phyloP scores from a whole-genome alignment of 1,140 invertebrate species.

The Episyrphus balteatus region DNA sequence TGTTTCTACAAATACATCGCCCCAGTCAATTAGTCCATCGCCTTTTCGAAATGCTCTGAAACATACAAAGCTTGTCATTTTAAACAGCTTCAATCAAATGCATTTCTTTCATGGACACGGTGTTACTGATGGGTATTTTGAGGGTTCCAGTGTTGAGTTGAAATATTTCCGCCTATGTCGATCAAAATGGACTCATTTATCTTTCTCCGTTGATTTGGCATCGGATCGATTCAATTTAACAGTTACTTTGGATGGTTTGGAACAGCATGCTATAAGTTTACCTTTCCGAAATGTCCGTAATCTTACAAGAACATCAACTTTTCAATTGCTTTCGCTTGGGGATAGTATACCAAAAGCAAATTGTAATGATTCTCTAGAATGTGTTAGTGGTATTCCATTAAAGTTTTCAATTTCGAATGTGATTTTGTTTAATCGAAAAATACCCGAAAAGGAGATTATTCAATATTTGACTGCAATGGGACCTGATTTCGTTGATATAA shows the following conservation, averaged over 20 bases:
- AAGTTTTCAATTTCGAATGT: conserved; percentile 23
- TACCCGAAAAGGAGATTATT: conserved; percentile 14
- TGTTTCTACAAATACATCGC: neutral
- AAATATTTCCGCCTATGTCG: conserved; percentile 16
- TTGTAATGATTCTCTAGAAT: conserved; percentile 11
- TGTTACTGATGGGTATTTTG: conserved; percentile 6
- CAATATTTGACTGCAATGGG: conserved; percentile 31
- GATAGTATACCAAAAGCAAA: conserved; percentile 13
- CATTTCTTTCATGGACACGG: conserved; percentile 23
- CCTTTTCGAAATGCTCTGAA: conserved; percentile 24
- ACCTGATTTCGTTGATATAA: conserved; percentile 30
- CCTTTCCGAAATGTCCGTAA: conserved; percentile 19
- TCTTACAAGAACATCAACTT: conserved; percentile 14
- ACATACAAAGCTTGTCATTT: conserved; percentile 26
- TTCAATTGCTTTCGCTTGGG: conserved; percentile 25
- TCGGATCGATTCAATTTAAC: conserved; percentile 16
- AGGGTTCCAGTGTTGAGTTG: conserved; percentile 16
- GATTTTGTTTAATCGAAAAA: conserved; percentile 22
- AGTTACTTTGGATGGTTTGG: conserved; percentile 23
- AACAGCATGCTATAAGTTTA: conserved; percentile 20
- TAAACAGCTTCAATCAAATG: conserved; percentile 33
- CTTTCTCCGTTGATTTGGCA: conserved; percentile 19
- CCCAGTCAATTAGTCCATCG: neutral
- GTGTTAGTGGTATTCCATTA: conserved; percentile 15
- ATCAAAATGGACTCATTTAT: conserved; percentile 31